Evolutionary conservation across 2,888 invertebrate genomes (phyloP).

Genomic region (Cantharis rufa): DNA sequence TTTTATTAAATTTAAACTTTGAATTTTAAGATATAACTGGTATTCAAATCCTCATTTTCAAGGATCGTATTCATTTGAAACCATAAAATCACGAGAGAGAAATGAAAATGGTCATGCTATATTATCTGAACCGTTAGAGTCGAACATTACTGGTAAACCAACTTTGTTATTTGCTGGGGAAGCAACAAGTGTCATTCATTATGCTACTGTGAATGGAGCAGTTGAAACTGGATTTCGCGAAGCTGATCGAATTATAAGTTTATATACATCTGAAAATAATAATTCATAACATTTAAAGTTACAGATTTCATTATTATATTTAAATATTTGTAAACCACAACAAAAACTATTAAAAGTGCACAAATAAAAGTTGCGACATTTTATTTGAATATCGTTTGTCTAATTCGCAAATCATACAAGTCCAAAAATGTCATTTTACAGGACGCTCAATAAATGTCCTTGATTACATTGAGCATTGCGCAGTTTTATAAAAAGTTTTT

Average conservation of each 20-base stretch:
- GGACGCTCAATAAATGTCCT: no score
- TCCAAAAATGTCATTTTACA: no score
- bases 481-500: no score
- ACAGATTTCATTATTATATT: neutral
- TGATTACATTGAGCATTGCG: no score
- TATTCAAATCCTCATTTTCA: conserved; percentile 65
- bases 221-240: conserved; percentile 55
- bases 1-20: conserved; percentile 5
- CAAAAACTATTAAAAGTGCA: neutral
- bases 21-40: conserved; percentile 68
- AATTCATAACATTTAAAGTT: neutral
- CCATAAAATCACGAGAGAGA: conserved; percentile 23
- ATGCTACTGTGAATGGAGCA: conserved; percentile 58
- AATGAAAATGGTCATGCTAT: conserved; percentile 45
- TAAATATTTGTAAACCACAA: neutral
- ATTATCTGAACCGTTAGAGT: conserved; percentile 42
- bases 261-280: neutral
- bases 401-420: no score
- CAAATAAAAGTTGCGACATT: neutral
- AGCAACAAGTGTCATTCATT: conserved; percentile 54
- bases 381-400: neutral
- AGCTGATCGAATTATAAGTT: conserved; percentile 48
- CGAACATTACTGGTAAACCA: conserved; percentile 53
- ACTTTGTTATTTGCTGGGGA: conserved; percentile 61
- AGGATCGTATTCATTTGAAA: conserved; percentile 35